A percentile compares a stretch with the other conserved stretches of the same genome.
These are phyloP conservation scores for Raillietiella orientalis DNA, from an alignment of 2,888 invertebrate species.

Conservation along the genomic window DNA sequence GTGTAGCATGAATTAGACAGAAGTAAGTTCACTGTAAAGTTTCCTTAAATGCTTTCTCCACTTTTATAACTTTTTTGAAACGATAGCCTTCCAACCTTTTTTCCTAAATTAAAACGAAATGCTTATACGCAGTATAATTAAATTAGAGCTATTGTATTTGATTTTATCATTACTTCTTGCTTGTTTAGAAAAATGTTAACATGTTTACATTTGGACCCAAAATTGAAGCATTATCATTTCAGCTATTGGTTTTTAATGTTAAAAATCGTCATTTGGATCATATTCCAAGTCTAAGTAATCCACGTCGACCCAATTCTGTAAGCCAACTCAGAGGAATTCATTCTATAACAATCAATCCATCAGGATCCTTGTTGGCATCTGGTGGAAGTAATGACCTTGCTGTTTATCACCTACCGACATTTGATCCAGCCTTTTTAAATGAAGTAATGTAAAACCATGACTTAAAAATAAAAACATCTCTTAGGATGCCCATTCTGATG, in stretches of 20 bases:
- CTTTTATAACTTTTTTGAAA: background rate
- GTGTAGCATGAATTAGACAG: too few species aligned
- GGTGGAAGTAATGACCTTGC: constrained; percentile 76
- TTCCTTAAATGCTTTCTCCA: constrained; percentile 2
- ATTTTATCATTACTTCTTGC: constrained; percentile 1
- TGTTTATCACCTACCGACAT: constrained; percentile 62
- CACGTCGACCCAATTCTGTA: constrained; percentile 12
- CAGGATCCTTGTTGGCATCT: constrained; percentile 49
- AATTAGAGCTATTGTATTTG: too few species aligned
- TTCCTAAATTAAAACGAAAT: too few species aligned
- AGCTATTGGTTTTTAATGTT: constrained; percentile 74
- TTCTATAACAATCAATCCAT: constrained; percentile 75
- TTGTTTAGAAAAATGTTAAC: background rate
- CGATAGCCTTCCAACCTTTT: too few species aligned
- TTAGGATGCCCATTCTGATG: constrained; percentile 48
- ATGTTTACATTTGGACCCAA: constrained; percentile 1
- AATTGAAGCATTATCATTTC: constrained; percentile 9
- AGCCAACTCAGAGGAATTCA: constrained; percentile 60
- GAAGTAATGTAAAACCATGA: constrained; percentile 18
- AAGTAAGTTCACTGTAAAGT: too few species aligned
- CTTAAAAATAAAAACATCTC: constrained; percentile 7
- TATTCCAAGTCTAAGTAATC: constrained; percentile 41
- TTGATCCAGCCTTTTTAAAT: constrained; percentile 77
- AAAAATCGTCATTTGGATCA: constrained; percentile 51
- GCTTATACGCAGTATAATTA: too few species aligned